A percentile compares a stretch with the other conserved stretches of the same genome.
These are phyloP conservation scores for Lophius piscatorius DNA, from an alignment of 2,113 vertebrate genomes.

Conservation along the genomic window DNA sequence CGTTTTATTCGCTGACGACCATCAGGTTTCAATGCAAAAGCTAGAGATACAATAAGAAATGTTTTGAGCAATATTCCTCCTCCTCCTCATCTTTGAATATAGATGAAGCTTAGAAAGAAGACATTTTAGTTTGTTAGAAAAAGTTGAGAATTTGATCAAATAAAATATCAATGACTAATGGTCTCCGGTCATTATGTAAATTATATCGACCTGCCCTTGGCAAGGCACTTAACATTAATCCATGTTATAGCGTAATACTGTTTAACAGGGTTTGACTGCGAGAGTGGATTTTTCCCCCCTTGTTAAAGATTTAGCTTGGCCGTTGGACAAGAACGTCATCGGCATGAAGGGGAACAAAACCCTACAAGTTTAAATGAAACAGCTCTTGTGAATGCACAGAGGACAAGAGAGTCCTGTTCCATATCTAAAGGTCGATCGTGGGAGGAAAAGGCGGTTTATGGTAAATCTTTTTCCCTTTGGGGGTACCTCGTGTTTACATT, in stretches of 20 bases:
- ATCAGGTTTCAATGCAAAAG: conserved; percentile 3
- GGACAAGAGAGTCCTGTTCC: not conserved
- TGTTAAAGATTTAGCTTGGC: conserved; percentile 12
- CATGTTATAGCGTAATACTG: conserved; percentile 21
- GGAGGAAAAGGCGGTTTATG: not conserved
- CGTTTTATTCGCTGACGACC: conserved; percentile 19
- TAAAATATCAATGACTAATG: conserved; percentile 35
- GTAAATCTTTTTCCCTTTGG: not conserved
- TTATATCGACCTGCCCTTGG: conserved; percentile 14
- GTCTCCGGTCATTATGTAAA: conserved; percentile 26
- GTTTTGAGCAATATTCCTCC: conserved; percentile 14
- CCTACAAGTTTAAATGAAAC: conserved; percentile 9
- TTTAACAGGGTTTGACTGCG: conserved; percentile 35
- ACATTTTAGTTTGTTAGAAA: conserved; percentile 22
- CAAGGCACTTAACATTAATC: conserved; percentile 41
- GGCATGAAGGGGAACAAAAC: not conserved
- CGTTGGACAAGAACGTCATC: not conserved
- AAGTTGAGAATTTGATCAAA: conserved; percentile 17
- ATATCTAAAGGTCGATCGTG: conserved; percentile 1
- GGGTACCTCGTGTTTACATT: not conserved
- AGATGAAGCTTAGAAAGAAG: conserved; percentile 6
- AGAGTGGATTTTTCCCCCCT: conserved; percentile 5
- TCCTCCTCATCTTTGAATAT: no score
- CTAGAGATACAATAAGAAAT: conserved; percentile 13
- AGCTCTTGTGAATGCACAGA: conserved; percentile 5